Evolutionary conservation across 1,140 invertebrate genomes (phyloP), one percentile per base, ranked within the genome.

Genomic region (Zaprionus africanus): DNA sequence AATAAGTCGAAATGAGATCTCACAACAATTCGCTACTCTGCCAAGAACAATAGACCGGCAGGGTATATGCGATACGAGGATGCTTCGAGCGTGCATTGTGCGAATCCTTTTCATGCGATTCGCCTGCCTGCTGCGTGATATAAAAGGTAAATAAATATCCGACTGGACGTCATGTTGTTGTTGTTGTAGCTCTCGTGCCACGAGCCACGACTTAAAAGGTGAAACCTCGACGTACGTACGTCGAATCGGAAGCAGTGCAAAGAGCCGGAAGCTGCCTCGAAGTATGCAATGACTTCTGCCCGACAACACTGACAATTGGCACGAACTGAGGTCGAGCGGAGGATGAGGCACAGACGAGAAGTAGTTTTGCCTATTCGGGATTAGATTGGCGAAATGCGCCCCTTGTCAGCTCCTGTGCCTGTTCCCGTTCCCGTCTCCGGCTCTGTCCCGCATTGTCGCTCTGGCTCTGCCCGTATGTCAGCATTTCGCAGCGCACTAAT

Each of bases 201-300:
- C 78, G 75, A 63, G 73, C 46, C 73, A 64, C 28, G 43, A 53
- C 15, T 38, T 51, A 49, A 60, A 72, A 75, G 84, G 69, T 77
- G 58, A 74, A 82, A 58, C 38, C 59, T 34, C 64, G 2, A 41
- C 38, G 15, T 41, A 41, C 13, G 13, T 63, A 41, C 13, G 13
- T 63, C 53, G 31, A 38, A 63, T 56, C 84, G 83, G 83, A 87
- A 79, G 62, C 63, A 31, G 49, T 13, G 68, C 66, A 90, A 84
- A 88, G 84, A 84, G 84, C 85, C 84, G 84, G 84, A 90, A 76
- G 84, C 74, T 76, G 85, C 85, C 75, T 70, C 71, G 84, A 88
- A 88, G 84, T 88, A 85, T 88, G 84, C 85, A 88, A 88, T 71
- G 76, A 75, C 71, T 81, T 80, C 70, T 38, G 49, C 31, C 24